Evolutionary conservation across 2,113 vertebrate species (phyloP), one percentile per base, ranked within the genome.

Genomic region (Gallinago media): DNA sequence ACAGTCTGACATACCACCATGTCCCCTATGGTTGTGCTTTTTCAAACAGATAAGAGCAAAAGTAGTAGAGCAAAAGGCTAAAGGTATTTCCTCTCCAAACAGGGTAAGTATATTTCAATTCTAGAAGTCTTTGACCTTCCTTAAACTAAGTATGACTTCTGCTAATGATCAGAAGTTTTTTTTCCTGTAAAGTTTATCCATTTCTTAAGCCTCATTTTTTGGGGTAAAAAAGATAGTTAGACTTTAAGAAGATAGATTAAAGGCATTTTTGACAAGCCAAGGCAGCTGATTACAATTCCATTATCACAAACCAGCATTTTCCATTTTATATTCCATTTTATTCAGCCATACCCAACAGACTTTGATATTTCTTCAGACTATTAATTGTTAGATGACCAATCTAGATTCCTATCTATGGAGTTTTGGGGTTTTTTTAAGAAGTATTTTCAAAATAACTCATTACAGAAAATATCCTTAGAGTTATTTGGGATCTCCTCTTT

Each of bases 381-480:
- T 40, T 70, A 38, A 34, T 77, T 92, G 34, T 56, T 81, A 84
- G 38, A 40, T 90, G 75, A 88, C 31, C n/a, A 66, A 42, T 65
- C 20, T 81, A 47, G 29, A 92, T 52, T 74, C 81, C 17, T 70
- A 16, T 54, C 16, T n/a, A 44, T 15, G 2, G 40, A 22, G 58
- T 15, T 2, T 3, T 7, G 2, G 38, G 38, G 11, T 0, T 44
- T 68, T 77, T 61, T 6, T 0, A 46, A n/a, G 1, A 65, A 82
- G 27, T 55, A 73, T 76, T 93, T 88, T 76, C 18, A 26, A 72
- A 80, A 67, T 42, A 58, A 65, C 29, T 55, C 88, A 8, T 50
- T 68, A 52, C 12, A 61, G 88, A 94, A 68, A 65, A 56, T 56
- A 89, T 1, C 49, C 38, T 62, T 36, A 26, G 73, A 68, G 17